These are phyloP conservation scores for Cheumatopsyche charites DNA, from an alignment of 1,140 invertebrate genomes.

Conservation along the genomic window DNA sequence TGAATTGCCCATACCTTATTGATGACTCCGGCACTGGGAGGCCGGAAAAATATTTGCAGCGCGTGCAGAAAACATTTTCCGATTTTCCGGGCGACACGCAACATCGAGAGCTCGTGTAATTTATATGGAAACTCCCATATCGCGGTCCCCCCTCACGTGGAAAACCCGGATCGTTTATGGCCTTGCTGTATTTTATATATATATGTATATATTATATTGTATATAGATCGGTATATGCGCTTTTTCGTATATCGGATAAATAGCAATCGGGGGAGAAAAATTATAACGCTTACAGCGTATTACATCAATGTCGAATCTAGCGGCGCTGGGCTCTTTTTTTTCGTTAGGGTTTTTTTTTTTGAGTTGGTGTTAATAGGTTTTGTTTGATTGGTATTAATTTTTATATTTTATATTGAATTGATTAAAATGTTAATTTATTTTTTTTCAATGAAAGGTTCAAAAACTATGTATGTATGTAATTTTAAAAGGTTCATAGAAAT, in stretches of 20 bases:
- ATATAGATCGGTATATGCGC: no score
- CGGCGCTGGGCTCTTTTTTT: neutral
- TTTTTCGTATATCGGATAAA: no score
- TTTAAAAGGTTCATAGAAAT: no score
- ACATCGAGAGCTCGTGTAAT: conserved; percentile 22
- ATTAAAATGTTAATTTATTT: no score
- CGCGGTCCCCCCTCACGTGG: neutral
- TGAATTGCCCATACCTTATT: conserved; percentile 24
- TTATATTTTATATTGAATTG: no score
- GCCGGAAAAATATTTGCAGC: conserved; percentile 14
- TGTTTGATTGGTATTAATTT: no score
- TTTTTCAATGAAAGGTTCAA: no score
- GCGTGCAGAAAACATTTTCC: conserved; percentile 19
- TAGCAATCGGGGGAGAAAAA: conserved; percentile 4
- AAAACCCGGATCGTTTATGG: no score
- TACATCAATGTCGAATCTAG: conserved; percentile 19
- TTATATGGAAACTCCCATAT: conserved; percentile 16
- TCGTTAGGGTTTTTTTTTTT: no score
- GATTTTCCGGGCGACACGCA: conserved; percentile 24
- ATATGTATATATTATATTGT: neutral
- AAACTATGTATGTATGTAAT: no score
- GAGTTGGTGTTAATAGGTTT: no score
- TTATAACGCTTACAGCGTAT: neutral
- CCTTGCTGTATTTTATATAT: neutral
- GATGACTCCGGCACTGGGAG: conserved; percentile 4